Evolutionary conservation across 2,888 invertebrate species (phyloP).

Genomic region (Drosophila robusta): DNA sequence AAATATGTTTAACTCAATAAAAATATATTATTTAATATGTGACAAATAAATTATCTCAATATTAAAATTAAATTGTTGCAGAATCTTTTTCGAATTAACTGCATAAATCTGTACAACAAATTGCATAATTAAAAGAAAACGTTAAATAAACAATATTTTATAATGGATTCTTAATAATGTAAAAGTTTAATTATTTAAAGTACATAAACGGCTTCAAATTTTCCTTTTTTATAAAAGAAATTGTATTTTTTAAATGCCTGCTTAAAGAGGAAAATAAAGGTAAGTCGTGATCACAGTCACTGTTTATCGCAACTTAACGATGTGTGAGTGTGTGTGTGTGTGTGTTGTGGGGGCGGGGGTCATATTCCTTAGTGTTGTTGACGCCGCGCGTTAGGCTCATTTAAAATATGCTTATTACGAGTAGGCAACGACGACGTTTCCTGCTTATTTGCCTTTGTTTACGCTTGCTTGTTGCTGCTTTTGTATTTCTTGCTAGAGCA

Average conservation of each 20-base stretch:
- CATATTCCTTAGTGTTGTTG: slow-evolving; percentile 63
- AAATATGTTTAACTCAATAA: too few species aligned
- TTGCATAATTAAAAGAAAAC: too few species aligned
- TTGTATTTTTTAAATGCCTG: not conserved
- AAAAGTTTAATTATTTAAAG: too few species aligned
- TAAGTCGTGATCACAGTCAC: slow-evolving; percentile 17
- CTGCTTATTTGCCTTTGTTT: slow-evolving; percentile 73
- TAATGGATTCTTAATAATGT: too few species aligned
- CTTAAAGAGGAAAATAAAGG: not conserved
- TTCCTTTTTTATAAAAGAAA: not conserved
- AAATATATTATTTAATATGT: too few species aligned
- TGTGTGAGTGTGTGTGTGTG: not conserved
- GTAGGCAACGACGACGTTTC: slow-evolving; percentile 47
- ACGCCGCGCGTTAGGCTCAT: slow-evolving; percentile 47
- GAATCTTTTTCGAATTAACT: too few species aligned
- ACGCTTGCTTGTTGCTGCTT: slow-evolving; percentile 49
- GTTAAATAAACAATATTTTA: too few species aligned
- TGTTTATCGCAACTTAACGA: slow-evolving; percentile 13
- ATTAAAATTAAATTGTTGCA: too few species aligned
- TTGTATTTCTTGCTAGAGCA: slow-evolving; percentile 56
- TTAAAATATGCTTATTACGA: slow-evolving; percentile 71
- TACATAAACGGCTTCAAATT: not conserved
- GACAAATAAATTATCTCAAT: too few species aligned
- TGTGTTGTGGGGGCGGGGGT: not conserved
- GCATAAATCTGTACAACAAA: too few species aligned